phyloP scores from a whole-genome alignment of 2,797 vertebrate genomes.

The Coregonus suidteri region DNA sequence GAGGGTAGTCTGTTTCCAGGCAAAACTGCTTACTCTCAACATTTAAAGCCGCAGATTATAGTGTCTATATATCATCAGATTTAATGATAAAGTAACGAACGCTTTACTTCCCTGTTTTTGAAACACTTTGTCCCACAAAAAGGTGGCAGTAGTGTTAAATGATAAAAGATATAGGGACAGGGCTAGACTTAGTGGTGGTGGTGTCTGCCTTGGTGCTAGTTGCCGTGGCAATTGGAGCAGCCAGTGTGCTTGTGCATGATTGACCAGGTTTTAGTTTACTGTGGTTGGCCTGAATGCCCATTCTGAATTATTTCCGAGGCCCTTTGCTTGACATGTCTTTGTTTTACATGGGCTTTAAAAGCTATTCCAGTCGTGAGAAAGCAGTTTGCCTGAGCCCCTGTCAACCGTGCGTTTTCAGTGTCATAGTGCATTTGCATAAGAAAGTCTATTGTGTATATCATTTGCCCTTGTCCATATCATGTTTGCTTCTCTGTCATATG shows the following conservation, averaged over 20 bases:
- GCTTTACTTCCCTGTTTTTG: not conserved
- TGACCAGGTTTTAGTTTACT: constrained; percentile 24
- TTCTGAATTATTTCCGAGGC: constrained; percentile 32
- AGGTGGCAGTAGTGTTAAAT: constrained; percentile 12
- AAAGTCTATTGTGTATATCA: constrained; percentile 35
- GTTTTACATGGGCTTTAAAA: constrained; percentile 46
- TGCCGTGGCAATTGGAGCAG: constrained; percentile 21
- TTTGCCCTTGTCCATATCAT: not conserved
- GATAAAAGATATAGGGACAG: not conserved
- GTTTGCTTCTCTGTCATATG: not conserved
- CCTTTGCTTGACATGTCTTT: constrained; percentile 39
- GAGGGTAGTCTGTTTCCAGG: constrained; percentile 27
- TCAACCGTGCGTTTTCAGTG: constrained; percentile 50
- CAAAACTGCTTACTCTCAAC: constrained; percentile 15
- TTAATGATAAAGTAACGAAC: not conserved
- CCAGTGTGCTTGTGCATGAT: not conserved
- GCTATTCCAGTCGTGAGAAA: constrained; percentile 57
- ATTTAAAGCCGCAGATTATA: constrained; percentile 16
- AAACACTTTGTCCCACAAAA: not conserved
- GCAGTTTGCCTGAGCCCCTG: constrained; percentile 32
- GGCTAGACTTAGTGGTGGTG: not conserved
- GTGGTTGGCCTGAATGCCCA: constrained; percentile 32
- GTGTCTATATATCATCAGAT: constrained; percentile 36
- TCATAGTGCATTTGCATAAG: constrained; percentile 59
- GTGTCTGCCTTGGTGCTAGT: constrained; percentile 13